A percentile compares a stretch with the other conserved stretches of the same genome.
Evolutionary conservation across 2,888 invertebrate genomes (phyloP).

Genomic region (Chironomus riparius): DNA sequence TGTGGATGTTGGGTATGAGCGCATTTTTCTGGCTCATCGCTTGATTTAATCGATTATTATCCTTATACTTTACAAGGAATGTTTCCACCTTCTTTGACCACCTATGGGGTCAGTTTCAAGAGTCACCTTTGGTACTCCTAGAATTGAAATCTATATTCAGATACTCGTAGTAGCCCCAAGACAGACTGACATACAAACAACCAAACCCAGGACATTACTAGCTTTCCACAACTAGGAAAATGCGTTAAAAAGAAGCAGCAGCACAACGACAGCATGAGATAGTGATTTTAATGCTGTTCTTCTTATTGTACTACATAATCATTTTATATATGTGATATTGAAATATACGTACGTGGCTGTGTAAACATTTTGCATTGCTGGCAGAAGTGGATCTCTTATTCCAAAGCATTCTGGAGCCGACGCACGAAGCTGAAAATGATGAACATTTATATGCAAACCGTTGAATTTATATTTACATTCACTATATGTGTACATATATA

Average conservation of each 20-base stretch:
- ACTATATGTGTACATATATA: background rate
- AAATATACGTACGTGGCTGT: slow-evolving; percentile 50
- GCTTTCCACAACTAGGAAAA: background rate
- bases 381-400: slow-evolving; percentile 47
- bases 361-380: slow-evolving; percentile 47
- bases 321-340: slow-evolving; percentile 27
- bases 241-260: background rate
- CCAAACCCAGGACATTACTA: too few relatives aligned
- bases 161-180: too few relatives aligned
- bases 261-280: background rate
- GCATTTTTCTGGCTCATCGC: too few relatives aligned
- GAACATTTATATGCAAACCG: slow-evolving; percentile 1
- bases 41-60: too few relatives aligned
- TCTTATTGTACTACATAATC: background rate
- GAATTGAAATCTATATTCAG: too few relatives aligned
- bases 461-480: background rate
- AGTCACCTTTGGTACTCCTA: too few relatives aligned
- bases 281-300: background rate
- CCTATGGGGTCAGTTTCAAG: too few relatives aligned
- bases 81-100: too few relatives aligned
- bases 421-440: slow-evolving; percentile 43
- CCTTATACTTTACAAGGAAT: too few relatives aligned
- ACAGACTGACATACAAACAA: background rate
- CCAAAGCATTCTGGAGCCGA: slow-evolving; percentile 51
- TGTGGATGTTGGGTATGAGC: too few relatives aligned